Conservation (phyloP, 2,888 invertebrate species). For the Leptothorax acervorum region DNA sequence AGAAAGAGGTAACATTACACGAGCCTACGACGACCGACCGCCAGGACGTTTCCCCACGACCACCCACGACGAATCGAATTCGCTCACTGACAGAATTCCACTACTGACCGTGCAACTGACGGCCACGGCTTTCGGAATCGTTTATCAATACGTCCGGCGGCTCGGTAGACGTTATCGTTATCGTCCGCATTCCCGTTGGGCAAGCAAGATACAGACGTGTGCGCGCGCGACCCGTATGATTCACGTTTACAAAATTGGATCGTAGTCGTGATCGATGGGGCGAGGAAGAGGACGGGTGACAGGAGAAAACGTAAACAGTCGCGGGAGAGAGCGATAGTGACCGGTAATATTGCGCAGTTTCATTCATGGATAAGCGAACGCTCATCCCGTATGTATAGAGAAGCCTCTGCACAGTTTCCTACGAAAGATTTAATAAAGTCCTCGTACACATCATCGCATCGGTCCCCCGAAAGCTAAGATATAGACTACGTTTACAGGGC, state of each 20-base stretch:
- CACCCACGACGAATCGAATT: neutral
- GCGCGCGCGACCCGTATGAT: neutral
- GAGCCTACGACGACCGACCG: neutral
- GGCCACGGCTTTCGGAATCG: neutral
- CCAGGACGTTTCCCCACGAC: neutral
- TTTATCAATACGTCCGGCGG: constrained; percentile 31
- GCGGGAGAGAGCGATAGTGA: constrained; percentile 1
- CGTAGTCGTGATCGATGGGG: neutral
- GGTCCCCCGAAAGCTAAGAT: neutral
- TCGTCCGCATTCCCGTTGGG: constrained; percentile 49
- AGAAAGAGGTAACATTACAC: neutral
- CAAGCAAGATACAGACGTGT: constrained; percentile 52
- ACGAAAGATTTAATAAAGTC: constrained; percentile 45
- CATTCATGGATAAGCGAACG: constrained; percentile 1
- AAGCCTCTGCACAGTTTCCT: neutral
- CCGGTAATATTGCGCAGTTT: neutral
- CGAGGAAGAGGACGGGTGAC: neutral
- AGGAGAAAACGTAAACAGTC: constrained; percentile 16
- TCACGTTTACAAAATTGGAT: constrained; percentile 42
- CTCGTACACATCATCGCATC: constrained; percentile 28
- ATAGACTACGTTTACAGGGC: no score
- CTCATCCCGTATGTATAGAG: neutral
- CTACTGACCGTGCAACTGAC: neutral
- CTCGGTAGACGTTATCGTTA: constrained; percentile 64
- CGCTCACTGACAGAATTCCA: neutral